Base-by-base conservation (phyloP, 2,113 vertebrate species). In the Hiodon tergisus region DNA sequence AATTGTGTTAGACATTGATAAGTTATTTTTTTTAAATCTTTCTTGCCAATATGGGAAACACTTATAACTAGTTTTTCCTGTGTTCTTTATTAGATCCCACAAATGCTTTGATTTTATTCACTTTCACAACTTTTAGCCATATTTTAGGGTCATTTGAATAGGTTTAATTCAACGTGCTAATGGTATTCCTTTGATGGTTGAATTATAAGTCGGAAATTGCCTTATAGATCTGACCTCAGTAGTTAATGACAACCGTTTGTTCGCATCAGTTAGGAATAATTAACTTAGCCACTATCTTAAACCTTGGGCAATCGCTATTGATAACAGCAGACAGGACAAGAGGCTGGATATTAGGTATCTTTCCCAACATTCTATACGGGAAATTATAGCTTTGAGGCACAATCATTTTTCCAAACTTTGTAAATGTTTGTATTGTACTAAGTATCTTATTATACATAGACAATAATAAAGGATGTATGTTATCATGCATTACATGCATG, bases 371-470 rank as follows among this genome's bases (percentile, higher is more conserved):
- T 84, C 80, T 86, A 83, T 86, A 89, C 89, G 90, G 88, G 87
- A 79, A 81, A 74, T 78, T 70, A 80, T 81, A 90, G 77, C 80
- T 77, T 74, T 4, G 83, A 86, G 84, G 83, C 87, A 87, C 85
- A 87, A 86, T 85, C 83, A 84, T 79, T 76, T 80, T 78, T 78
- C 65, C 79, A 73, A 86, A 84, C 89, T 88, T 87, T 90, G 86
- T 90, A 90, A 88, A 89, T 90, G 89, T 91, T 87, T 86, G 83
- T 88, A 88, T 84, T 85, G 85, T 92, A 86, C 81, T 86, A 84
- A 81, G 78, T 81, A 87, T 87, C 84, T 88, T 86, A 85, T 79
- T 83, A 89, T 86, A 78, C 87, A 79, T 88, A 83, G 80, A 87
- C 84, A 84, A 79, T 63, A 82, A 74, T 84, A 80, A 84, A 85